These are phyloP conservation scores for Ophraella communa DNA, from an alignment of 2,888 invertebrate species.

Conservation along the genomic window DNA sequence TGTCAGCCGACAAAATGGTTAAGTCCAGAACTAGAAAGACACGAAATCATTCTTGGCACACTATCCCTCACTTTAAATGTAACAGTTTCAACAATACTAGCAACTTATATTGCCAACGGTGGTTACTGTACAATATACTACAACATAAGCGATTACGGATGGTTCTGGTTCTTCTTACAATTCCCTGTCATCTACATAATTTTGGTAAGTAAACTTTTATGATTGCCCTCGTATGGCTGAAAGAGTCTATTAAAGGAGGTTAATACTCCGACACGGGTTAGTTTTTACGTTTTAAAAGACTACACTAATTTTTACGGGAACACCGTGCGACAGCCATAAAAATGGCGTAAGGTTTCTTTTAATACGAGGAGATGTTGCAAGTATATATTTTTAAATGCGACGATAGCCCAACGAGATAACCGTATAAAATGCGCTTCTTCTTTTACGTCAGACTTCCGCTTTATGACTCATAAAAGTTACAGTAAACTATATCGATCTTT, in stretches of 20 bases:
- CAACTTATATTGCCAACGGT: constrained; percentile 72
- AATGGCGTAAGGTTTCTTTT: constrained; percentile 37
- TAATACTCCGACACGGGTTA: not conserved
- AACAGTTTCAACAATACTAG: constrained; percentile 66
- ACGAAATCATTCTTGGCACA: constrained; percentile 72
- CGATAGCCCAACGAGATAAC: constrained; percentile 45
- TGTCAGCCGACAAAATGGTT: constrained; percentile 75
- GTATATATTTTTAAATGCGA: constrained; percentile 39
- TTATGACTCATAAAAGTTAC: constrained; percentile 55
- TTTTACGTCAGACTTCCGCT: constrained; percentile 49
- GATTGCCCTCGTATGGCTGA: not conserved
- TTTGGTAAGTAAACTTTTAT: constrained; percentile 23
- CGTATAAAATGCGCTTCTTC: constrained; percentile 48
- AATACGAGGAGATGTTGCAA: constrained; percentile 35
- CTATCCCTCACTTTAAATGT: constrained; percentile 65
- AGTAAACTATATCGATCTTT: constrained; percentile 54
- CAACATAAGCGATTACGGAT: constrained; percentile 67
- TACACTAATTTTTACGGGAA: constrained; percentile 34
- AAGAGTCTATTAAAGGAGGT: constrained; percentile 19
- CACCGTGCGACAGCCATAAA: constrained; percentile 36
- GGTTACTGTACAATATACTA: constrained; percentile 73
- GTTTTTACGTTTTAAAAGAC: constrained; percentile 24
- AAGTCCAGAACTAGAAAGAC: constrained; percentile 69
- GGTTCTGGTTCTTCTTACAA: constrained; percentile 71
- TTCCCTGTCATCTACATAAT: constrained; percentile 68